Base-by-base conservation (phyloP, 2,888 invertebrate species). In the Monopis laevigella region DNA sequence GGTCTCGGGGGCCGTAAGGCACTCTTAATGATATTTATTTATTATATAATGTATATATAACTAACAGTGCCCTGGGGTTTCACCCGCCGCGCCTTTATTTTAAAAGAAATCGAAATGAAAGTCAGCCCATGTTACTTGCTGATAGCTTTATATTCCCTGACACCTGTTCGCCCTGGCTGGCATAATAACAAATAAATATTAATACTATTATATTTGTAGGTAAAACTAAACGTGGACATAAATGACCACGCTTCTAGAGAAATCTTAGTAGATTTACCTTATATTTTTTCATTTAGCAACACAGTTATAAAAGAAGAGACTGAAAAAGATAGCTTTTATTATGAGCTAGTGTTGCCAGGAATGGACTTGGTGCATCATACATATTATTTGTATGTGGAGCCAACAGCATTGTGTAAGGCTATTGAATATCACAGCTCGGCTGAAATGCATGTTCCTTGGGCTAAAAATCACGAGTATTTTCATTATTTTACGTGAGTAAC, bases 401-500 rank as follows among this genome's bases (percentile, higher is more conserved):
- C 88, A 1, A 53, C 65, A 0, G 55, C 62, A 1, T 78, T 74
- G 45, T 77, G 78, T 27, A 68, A 66, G 28, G 59, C 62, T 0
- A 47, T 41, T 0, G 58, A 67, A 13, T 82, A 85, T 54, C 86
- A 88, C 45, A 82, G 86, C 0, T 82, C 86, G 0, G 85, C 84
- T 0, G 84, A 84, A 48, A 51, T 89, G 4, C 78, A 82, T 39
- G 82, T 86, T 1, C 88, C 89, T 0, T 90, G 90, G 90, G 84
- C 84, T 0, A 63, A 80, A 38, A 85, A 85, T 44, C 82, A 87
- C 46, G 84, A 86, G 44, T 72, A 80, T 32, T 85, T 82, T 54
- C 82, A 83, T 56, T 82, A 80, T 63, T 81, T 84, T 48, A 85
- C 85, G 86, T 86, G 64, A 82, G 81, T 71, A 49, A n/a, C n/a